phyloP scores from a whole-genome alignment of 2,888 invertebrate genomes.

The Apomyelois bistriatella region DNA sequence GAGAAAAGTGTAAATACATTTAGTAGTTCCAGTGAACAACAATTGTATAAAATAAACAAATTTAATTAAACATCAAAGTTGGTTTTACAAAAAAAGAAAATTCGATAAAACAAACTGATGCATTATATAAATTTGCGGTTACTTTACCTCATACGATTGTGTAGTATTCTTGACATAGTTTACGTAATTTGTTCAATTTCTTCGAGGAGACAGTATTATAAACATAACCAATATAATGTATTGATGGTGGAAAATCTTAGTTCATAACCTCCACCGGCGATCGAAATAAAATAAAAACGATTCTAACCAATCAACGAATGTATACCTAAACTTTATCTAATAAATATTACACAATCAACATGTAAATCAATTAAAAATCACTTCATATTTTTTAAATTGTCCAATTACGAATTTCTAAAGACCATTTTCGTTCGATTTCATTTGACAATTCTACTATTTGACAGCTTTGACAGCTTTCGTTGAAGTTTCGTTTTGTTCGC shows the following conservation, averaged over 20 bases:
- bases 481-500: not conserved
- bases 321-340: slow-evolving; percentile 37
- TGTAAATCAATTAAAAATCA: slow-evolving; percentile 67
- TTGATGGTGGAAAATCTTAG: slow-evolving; percentile 34
- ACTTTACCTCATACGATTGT: slow-evolving; percentile 65
- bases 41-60: no score
- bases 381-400: slow-evolving; percentile 63
- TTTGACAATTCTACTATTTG: slow-evolving; percentile 19
- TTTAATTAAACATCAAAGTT: not conserved
- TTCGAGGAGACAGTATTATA: slow-evolving; percentile 43
- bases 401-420: slow-evolving; percentile 47
- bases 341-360: slow-evolving; percentile 66
- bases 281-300: slow-evolving; percentile 39
- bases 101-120: not conserved
- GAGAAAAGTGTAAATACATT: no score
- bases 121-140: not conserved
- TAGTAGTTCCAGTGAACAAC: no score
- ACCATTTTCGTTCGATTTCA: slow-evolving; percentile 45
- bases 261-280: slow-evolving; percentile 70
- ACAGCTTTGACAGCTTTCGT: slow-evolving; percentile 5
- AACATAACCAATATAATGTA: slow-evolving; percentile 44
- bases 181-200: slow-evolving; percentile 47
- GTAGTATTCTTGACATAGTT: slow-evolving; percentile 73
- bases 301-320: slow-evolving; percentile 33
- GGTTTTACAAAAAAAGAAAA: not conserved